Evolutionary conservation across 2,797 vertebrate genomes (phyloP).

Genomic region (Dermochelys coriacea): DNA sequence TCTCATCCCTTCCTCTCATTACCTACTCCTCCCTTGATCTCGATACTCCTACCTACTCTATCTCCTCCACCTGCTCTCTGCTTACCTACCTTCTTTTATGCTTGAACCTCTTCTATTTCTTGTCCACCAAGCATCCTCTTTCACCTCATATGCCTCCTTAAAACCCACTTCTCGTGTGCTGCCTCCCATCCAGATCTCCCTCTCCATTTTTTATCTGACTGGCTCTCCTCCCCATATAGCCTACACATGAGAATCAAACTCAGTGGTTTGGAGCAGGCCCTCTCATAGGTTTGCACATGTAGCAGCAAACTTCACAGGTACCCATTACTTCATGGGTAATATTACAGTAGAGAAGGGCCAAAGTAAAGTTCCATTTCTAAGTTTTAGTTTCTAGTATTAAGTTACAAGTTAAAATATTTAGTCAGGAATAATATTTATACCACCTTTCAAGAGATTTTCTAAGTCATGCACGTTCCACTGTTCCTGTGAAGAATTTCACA

Average conservation of each 20-base stretch:
- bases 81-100: neutral
- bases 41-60: neutral
- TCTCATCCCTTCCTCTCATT: rapidly evolving
- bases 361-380: neutral
- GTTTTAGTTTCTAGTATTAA: neutral
- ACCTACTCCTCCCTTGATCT: rapidly evolving
- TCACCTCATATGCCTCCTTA: too few relatives aligned
- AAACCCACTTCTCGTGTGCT: neutral
- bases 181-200: neutral
- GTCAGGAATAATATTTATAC: neutral
- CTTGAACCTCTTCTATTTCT: too few relatives aligned
- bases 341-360: neutral
- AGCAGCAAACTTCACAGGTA: neutral
- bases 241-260: neutral
- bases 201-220: neutral
- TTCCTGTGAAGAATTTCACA: too few relatives aligned
- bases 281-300: too few relatives aligned
- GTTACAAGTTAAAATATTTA: neutral
- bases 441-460: neutral
- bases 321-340: neutral
- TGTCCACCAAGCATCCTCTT: too few relatives aligned
- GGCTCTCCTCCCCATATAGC: neutral
- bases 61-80: neutral
- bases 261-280: neutral
- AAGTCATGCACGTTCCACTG: too few relatives aligned